Conservation (phyloP, 2,113 vertebrate genomes). For the Marmota monax region DNA sequence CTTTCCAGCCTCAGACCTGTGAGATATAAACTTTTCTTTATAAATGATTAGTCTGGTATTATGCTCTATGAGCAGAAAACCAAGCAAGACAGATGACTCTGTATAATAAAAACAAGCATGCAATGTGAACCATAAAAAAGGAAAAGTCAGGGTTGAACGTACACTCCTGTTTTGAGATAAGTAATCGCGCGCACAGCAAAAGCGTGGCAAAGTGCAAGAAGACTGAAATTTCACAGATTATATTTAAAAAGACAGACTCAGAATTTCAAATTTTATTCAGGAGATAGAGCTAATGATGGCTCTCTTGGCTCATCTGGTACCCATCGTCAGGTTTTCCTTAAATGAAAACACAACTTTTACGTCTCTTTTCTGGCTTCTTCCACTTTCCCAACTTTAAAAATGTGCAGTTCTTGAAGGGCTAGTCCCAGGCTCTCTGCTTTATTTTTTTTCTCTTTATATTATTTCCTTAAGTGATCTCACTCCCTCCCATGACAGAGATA, state of each 20-base stretch:
- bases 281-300: not conserved
- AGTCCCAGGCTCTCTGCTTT: not conserved
- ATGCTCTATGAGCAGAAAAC: not conserved
- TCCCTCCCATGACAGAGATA: not conserved
- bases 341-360: not conserved
- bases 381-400: not conserved
- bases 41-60: not conserved
- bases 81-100: not conserved
- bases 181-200: not conserved
- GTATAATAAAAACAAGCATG: not conserved
- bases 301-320: not conserved
- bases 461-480: not conserved
- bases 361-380: not conserved
- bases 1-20: not conserved
- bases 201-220: not conserved
- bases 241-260: not conserved
- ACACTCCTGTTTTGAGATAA: rapidly evolving
- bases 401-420: not conserved
- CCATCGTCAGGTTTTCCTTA: not conserved
- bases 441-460: not conserved
- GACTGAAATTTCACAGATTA: not conserved
- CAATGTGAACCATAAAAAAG: not conserved
- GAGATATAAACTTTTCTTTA: not conserved
- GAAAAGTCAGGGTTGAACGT: not conserved
- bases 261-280: not conserved